Conservation (phyloP, 2,888 invertebrate species). For the Trimorus sp. region DNA sequence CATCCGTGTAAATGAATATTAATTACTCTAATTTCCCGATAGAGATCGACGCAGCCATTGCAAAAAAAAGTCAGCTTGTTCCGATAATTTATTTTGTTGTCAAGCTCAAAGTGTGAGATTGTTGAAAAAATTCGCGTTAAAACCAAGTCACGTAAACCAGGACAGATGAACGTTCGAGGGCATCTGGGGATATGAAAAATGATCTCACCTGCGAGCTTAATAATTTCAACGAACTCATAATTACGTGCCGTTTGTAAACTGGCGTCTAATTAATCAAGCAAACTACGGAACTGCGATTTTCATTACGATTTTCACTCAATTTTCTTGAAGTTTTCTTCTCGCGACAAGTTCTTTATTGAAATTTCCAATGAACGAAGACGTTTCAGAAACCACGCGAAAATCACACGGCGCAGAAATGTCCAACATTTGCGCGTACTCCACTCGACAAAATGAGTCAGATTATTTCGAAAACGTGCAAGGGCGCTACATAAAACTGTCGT, state of each 20-base stretch:
- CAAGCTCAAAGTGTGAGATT: conserved; percentile 1
- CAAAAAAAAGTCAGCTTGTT: background rate
- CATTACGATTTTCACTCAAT: conserved; percentile 35
- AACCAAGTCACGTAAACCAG: conserved; percentile 21
- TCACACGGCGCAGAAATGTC: no score
- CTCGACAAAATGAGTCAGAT: no score
- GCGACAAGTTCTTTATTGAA: background rate
- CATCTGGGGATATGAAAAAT: conserved; percentile 40
- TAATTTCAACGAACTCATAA: conserved; percentile 50
- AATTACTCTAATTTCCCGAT: conserved; percentile 24
- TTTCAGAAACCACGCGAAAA: no score
- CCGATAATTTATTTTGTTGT: conserved; percentile 15
- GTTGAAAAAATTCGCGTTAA: conserved; percentile 18
- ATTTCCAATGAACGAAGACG: background rate
- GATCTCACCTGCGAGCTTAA: conserved; percentile 37
- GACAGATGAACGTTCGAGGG: conserved; percentile 31
- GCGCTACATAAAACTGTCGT: no score
- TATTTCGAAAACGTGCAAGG: no score
- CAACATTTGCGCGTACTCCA: no score
- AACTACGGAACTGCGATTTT: conserved; percentile 31
- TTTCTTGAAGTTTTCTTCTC: conserved; percentile 29
- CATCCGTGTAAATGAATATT: conserved; percentile 45
- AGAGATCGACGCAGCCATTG: background rate
- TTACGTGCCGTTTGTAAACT: conserved; percentile 51
- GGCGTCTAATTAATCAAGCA: conserved; percentile 60